Evolutionary conservation across 2,797 vertebrate species (phyloP).

Genomic region (Streptopelia turtur): DNA sequence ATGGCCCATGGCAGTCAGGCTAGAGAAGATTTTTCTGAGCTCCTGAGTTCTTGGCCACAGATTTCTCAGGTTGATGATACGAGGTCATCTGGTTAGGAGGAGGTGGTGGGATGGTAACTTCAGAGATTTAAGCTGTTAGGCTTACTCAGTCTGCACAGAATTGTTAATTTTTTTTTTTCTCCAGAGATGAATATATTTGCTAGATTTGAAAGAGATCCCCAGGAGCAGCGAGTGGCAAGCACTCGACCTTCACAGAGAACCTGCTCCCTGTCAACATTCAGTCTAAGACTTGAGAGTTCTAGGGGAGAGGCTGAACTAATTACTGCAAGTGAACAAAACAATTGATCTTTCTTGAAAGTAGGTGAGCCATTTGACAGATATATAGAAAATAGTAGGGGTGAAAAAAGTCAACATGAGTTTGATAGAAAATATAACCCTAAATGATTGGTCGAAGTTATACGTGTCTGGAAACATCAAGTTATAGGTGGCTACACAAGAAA

Average conservation of each 20-base stretch:
- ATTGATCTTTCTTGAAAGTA: background rate
- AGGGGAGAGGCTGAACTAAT: background rate
- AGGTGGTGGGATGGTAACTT: background rate
- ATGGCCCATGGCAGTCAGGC: background rate
- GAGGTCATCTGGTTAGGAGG: background rate
- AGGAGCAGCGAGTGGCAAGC: background rate
- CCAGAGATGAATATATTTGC: background rate
- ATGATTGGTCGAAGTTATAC: background rate
- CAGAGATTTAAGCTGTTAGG: background rate
- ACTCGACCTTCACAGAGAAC: background rate
- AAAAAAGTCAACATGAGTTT: background rate
- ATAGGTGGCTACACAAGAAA: background rate
- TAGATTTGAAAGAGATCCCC: background rate
- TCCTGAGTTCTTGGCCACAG: background rate
- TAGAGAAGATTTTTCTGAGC: background rate
- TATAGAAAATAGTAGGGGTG: background rate
- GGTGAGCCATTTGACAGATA: background rate
- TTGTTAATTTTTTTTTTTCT: background rate
- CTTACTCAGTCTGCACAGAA: background rate
- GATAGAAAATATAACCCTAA: background rate
- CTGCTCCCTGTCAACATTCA: background rate
- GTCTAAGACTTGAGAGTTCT: background rate
- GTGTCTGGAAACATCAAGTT: background rate
- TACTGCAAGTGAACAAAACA: background rate
- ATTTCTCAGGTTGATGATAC: background rate